A percentile compares a stretch with the other conserved stretches of the same genome.
phyloP scores from a whole-genome alignment of 2,113 vertebrate species.

The Tringa solitaria region DNA sequence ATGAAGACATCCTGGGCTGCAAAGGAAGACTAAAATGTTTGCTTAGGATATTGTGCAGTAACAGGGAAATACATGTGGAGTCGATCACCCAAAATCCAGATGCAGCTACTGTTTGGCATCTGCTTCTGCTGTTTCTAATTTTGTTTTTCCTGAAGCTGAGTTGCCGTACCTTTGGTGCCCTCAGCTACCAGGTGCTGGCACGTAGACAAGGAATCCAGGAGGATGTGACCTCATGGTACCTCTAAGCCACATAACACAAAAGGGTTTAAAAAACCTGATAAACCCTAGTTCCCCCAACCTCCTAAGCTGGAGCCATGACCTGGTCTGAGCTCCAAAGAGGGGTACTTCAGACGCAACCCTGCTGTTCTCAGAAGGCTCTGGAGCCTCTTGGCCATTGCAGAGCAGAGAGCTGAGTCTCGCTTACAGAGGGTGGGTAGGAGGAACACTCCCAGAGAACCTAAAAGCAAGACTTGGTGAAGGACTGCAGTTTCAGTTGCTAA shows the following conservation, averaged over 20 bases:
- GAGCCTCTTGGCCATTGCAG: background rate
- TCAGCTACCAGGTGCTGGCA: background rate
- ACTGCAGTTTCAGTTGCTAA: background rate
- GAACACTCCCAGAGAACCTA: background rate
- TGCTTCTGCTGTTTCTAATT: constrained; percentile 49
- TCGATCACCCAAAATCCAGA: constrained; percentile 53
- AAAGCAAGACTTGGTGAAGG: background rate
- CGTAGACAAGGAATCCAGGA: background rate
- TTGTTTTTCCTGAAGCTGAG: constrained; percentile 16
- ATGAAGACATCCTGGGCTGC: background rate
- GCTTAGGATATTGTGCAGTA: background rate
- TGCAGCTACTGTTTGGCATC: constrained; percentile 67
- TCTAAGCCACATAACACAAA: background rate
- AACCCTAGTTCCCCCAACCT: background rate
- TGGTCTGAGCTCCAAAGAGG: background rate
- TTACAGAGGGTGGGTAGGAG: background rate
- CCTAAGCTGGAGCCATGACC: background rate
- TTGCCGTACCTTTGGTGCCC: background rate
- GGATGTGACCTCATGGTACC: background rate
- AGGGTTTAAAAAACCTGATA: background rate
- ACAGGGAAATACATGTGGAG: constrained; percentile 57
- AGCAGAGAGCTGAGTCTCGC: background rate
- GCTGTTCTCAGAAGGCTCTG: background rate
- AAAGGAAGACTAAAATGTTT: background rate
- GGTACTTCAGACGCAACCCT: background rate